These are phyloP conservation scores for Campylomormyrus tamandua DNA, from an alignment of 2,113 vertebrate genomes.

Conservation along the genomic window DNA sequence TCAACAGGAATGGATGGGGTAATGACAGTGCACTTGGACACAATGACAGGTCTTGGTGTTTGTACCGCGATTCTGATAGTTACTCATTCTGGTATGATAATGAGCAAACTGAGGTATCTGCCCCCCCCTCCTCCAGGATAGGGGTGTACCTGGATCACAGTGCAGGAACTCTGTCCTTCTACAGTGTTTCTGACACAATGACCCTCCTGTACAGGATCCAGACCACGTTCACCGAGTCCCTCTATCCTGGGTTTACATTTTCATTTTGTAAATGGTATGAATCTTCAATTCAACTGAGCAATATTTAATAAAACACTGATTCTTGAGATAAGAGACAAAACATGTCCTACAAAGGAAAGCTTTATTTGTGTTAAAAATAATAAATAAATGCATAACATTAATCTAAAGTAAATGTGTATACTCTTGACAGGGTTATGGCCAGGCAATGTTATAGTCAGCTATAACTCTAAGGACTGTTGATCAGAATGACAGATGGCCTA, in stretches of 20 bases:
- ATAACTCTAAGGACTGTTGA: too few relatives aligned
- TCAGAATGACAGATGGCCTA: too few relatives aligned
- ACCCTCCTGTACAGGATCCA: conserved; percentile 29
- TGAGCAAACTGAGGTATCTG: neutral
- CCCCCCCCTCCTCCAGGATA: neutral
- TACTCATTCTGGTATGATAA: neutral
- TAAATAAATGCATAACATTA: too few relatives aligned
- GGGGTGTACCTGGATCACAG: neutral
- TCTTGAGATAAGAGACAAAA: too few relatives aligned
- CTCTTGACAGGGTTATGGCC: too few relatives aligned
- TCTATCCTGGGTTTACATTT: conserved; percentile 30
- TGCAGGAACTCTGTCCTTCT: too few relatives aligned
- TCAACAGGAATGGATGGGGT: too few relatives aligned
- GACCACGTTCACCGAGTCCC: conserved; percentile 23
- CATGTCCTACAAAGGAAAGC: too few relatives aligned
- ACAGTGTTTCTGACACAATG: neutral
- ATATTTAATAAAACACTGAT: neutral
- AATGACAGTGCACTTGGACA: too few relatives aligned
- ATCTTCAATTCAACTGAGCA: neutral
- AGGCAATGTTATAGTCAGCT: too few relatives aligned
- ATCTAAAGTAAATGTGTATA: too few relatives aligned
- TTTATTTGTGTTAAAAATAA: too few relatives aligned
- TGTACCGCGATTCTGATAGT: neutral
- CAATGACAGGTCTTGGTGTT: neutral
- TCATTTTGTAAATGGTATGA: neutral